A percentile compares a stretch with the other conserved stretches of the same genome.
These are phyloP conservation scores for Drosophila nikananu DNA, from an alignment of 1,140 invertebrate species.

Conservation along the genomic window DNA sequence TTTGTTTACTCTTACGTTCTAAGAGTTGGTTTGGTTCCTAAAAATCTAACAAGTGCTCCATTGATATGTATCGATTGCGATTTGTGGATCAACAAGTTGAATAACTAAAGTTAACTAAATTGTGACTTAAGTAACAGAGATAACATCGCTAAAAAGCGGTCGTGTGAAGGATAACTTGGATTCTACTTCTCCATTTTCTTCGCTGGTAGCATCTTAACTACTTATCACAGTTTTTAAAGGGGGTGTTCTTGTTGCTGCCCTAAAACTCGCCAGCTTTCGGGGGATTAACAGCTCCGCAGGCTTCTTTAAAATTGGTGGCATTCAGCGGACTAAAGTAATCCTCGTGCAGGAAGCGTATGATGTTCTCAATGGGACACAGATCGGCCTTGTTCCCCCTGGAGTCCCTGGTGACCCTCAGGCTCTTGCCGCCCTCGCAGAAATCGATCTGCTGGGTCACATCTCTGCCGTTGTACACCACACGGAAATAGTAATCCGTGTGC, in stretches of 20 bases:
- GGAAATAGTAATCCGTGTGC: slow-evolving; percentile 89
- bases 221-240: slow-evolving; percentile 72
- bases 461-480: slow-evolving; percentile 93
- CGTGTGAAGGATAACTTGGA: slow-evolving; percentile 17
- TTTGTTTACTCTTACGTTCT: background rate
- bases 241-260: slow-evolving; percentile 3
- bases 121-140: slow-evolving; percentile 14
- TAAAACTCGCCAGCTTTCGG: slow-evolving; percentile 83
- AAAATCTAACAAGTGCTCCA: slow-evolving; percentile 40
- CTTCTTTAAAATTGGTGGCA: slow-evolving; percentile 94
- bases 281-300: slow-evolving; percentile 86
- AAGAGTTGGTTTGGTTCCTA: slow-evolving; percentile 5
- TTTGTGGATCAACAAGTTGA: slow-evolving; percentile 50
- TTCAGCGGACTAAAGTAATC: slow-evolving; percentile 93
- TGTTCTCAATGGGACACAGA: slow-evolving; percentile 93
- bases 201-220: slow-evolving; percentile 52
- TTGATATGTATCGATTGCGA: slow-evolving; percentile 53
- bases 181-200: background rate
- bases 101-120: slow-evolving; percentile 10
- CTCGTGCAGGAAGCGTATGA: slow-evolving; percentile 93
- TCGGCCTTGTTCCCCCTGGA: slow-evolving; percentile 87
- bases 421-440: slow-evolving; percentile 91
- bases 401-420: slow-evolving; percentile 85
- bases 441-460: slow-evolving; percentile 93
- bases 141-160: slow-evolving; percentile 57